A percentile compares a stretch with the other conserved stretches of the same genome.
Evolutionary conservation across 1,140 invertebrate genomes (phyloP).

Genomic region (Drosophila cardini): DNA sequence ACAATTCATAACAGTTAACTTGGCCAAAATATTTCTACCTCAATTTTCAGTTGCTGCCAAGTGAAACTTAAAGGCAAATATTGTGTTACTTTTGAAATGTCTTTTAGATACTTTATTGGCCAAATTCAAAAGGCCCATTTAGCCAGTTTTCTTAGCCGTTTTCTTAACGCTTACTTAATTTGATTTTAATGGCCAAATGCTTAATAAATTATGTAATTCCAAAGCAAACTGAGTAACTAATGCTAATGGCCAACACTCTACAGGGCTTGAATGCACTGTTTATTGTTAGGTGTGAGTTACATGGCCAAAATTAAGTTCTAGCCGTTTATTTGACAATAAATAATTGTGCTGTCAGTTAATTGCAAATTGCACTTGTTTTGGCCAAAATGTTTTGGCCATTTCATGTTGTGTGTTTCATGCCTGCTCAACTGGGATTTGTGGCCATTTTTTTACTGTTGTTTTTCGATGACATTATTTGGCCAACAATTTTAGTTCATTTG

Average conservation of each 20-base stretch:
- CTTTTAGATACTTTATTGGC: too few species aligned
- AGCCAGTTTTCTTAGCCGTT: not conserved
- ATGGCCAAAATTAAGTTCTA: conserved; percentile 58
- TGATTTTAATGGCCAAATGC: conserved; percentile 1
- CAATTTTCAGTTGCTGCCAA: not conserved
- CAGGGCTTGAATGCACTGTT: conserved; percentile 60
- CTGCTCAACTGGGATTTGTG: conserved; percentile 23
- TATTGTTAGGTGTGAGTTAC: conserved; percentile 58
- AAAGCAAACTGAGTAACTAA: not conserved
- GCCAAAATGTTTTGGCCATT: conserved; percentile 57
- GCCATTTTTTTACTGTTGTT: too few species aligned
- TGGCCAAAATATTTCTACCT: not conserved
- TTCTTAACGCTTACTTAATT: not conserved
- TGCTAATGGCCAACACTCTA: conserved; percentile 11
- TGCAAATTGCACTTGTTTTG: conserved; percentile 68
- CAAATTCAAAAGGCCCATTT: too few species aligned
- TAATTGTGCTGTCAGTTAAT: conserved; percentile 78
- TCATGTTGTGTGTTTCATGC: conserved; percentile 46
- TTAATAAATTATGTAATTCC: not conserved
- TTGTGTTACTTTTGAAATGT: too few species aligned
- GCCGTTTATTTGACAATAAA: conserved; percentile 69
- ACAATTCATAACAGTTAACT: not conserved
- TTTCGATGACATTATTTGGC: conserved; percentile 8
- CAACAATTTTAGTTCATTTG: conserved; percentile 55
- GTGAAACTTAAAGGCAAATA: too few species aligned